A percentile compares a stretch with the other conserved stretches of the same genome.
Conservation (phyloP, 2,888 invertebrate species). For the Sarcophaga subvicina region DNA sequence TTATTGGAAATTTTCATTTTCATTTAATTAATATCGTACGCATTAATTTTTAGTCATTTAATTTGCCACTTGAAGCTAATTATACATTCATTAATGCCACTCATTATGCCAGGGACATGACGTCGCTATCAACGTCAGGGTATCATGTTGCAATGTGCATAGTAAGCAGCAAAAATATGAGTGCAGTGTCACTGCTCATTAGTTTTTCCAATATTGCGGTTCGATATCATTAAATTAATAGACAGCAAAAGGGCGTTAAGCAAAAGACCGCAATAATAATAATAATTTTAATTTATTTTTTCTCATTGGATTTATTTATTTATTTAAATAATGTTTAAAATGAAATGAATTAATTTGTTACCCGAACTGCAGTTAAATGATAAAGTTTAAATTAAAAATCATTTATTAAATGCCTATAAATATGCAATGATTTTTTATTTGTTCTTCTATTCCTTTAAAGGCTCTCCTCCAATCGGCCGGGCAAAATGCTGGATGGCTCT, state of each 20-base stretch:
- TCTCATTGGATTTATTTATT: too few relatives aligned
- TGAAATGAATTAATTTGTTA: too few relatives aligned
- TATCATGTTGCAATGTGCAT: neutral
- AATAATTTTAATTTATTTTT: slow-evolving; percentile 20
- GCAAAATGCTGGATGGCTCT: slow-evolving; percentile 89
- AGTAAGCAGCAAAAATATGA: neutral
- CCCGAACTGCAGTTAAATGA: too few relatives aligned
- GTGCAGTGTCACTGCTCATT: slow-evolving; percentile 1
- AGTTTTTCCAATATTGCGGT: slow-evolving; percentile 27
- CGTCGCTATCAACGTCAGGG: slow-evolving; percentile 1
- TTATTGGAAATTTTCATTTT: too few relatives aligned
- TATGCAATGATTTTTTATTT: neutral
- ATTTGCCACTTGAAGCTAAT: slow-evolving; percentile 39
- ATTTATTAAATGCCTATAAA: neutral
- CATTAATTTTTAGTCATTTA: slow-evolving; percentile 43
- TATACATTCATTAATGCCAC: slow-evolving; percentile 42
- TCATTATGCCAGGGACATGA: neutral
- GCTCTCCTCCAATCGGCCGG: slow-evolving; percentile 74
- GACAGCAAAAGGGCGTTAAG: neutral
- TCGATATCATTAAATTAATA: slow-evolving; percentile 37
- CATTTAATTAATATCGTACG: neutral
- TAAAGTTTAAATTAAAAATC: too few relatives aligned
- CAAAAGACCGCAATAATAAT: slow-evolving; percentile 33
- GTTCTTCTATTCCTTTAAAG: neutral
- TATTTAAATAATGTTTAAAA: too few relatives aligned